These are phyloP conservation scores for Caretta caretta DNA, from an alignment of 2,113 vertebrate species.

Conservation along the genomic window DNA sequence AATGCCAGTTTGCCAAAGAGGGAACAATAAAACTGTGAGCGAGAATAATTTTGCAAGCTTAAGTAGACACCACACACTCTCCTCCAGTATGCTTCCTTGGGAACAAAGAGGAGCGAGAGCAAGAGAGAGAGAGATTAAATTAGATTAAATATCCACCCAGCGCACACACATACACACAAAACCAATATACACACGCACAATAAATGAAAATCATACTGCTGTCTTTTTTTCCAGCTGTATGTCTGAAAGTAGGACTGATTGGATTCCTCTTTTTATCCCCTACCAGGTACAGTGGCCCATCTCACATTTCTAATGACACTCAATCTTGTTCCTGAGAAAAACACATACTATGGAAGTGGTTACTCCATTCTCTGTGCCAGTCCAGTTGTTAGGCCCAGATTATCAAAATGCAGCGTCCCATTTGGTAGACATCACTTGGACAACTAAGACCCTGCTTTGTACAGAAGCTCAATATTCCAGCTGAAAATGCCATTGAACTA, in stretches of 20 bases:
- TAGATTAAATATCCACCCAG: neutral
- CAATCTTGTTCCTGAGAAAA: fast-evolving
- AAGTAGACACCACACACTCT: neutral
- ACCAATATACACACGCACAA: neutral
- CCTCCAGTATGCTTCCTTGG: neutral
- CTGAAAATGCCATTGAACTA: neutral
- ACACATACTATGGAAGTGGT: neutral
- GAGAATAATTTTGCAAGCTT: neutral
- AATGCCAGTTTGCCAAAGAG: neutral
- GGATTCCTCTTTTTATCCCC: neutral
- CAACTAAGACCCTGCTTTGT: neutral
- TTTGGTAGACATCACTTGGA: neutral
- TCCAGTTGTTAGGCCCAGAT: fast-evolving
- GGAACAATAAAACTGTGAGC: neutral
- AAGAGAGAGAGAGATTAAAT: neutral
- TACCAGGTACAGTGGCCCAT: neutral
- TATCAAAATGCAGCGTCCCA: fast-evolving
- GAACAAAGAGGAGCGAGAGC: neutral
- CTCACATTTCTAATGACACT: neutral
- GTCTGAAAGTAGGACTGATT: neutral
- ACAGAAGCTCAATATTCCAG: neutral
- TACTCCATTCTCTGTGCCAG: neutral
- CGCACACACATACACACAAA: fast-evolving
- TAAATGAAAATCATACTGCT: neutral
- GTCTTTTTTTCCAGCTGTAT: neutral